Evolutionary conservation across 1,140 invertebrate genomes (phyloP).

Genomic region (Drosophila arawakana): DNA sequence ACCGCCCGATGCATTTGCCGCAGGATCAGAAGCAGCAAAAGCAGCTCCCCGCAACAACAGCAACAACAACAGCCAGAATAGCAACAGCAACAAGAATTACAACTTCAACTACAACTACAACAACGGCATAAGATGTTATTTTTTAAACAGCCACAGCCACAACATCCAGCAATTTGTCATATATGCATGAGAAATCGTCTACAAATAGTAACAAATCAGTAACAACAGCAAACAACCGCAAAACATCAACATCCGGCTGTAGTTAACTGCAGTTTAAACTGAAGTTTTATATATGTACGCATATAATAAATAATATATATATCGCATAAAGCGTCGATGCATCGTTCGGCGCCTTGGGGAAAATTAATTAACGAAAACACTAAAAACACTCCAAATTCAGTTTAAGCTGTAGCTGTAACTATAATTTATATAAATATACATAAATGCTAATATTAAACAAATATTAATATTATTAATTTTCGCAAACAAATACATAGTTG

Average conservation of each 20-base stretch:
- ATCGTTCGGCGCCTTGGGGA: slow-evolving; percentile 41
- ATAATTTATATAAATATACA: slow-evolving; percentile 83
- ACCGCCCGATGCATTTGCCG: slow-evolving; percentile 71
- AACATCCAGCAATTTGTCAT: slow-evolving; percentile 70
- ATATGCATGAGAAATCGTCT: slow-evolving; percentile 58
- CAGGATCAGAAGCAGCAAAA: slow-evolving; percentile 44
- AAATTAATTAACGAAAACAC: slow-evolving; percentile 40
- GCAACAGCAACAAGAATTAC: slow-evolving; percentile 46
- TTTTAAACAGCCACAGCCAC: slow-evolving; percentile 46
- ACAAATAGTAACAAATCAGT: slow-evolving; percentile 35
- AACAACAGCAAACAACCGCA: slow-evolving; percentile 31
- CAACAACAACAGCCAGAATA: slow-evolving; percentile 58
- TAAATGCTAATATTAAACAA: slow-evolving; percentile 79
- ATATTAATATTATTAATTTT: slow-evolving; percentile 83
- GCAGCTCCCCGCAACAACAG: slow-evolving; percentile 50
- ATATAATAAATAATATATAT: slow-evolving; percentile 55
- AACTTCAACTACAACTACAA: slow-evolving; percentile 39
- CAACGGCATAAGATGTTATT: slow-evolving; percentile 63
- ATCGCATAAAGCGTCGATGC: slow-evolving; percentile 58
- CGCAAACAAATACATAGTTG: slow-evolving; percentile 80
- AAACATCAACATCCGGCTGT: slow-evolving; percentile 72
- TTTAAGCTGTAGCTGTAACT: slow-evolving; percentile 79
- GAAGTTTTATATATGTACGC: slow-evolving; percentile 75
- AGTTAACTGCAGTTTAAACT: slow-evolving; percentile 82
- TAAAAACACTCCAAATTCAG: slow-evolving; percentile 80